Percentiles rank a stretch among this genome's conserved stretches.
phyloP scores from a whole-genome alignment of 2,888 invertebrate genomes.

The Myopa testacea region DNA sequence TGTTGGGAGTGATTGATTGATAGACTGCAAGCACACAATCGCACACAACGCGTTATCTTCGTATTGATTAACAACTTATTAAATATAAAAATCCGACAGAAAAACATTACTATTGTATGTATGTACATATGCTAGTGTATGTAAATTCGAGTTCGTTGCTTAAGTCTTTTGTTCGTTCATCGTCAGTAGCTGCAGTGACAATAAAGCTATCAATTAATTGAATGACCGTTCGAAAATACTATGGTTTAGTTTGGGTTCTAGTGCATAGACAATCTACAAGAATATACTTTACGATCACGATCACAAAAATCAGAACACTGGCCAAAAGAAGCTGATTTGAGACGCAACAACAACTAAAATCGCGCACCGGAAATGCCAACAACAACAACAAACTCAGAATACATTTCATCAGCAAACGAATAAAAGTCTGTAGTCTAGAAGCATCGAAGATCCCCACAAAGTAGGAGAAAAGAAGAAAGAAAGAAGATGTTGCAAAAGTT shows the following conservation, averaged over 20 bases:
- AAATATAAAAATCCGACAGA: not conserved
- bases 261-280: not conserved
- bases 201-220: not conserved
- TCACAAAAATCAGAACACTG: too few relatives aligned
- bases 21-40: not conserved
- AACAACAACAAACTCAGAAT: not conserved
- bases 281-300: too few relatives aligned
- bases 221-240: too few relatives aligned
- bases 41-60: not conserved
- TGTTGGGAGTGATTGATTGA: not conserved
- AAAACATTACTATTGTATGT: too few relatives aligned
- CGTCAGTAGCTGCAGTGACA: not conserved
- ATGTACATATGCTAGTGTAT: not conserved
- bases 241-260: too few relatives aligned
- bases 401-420: not conserved
- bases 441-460: not conserved
- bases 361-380: not conserved
- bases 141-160: constrained; percentile 44
- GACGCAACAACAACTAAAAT: not conserved
- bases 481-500: not conserved
- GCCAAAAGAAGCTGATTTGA: not conserved
- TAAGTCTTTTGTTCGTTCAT: constrained; percentile 50
- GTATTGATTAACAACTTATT: not conserved
- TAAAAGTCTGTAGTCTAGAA: not conserved
- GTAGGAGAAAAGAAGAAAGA: not conserved